These are phyloP conservation scores for Eupithecia tripunctaria DNA, from an alignment of 2,888 invertebrate species.

Conservation along the genomic window DNA sequence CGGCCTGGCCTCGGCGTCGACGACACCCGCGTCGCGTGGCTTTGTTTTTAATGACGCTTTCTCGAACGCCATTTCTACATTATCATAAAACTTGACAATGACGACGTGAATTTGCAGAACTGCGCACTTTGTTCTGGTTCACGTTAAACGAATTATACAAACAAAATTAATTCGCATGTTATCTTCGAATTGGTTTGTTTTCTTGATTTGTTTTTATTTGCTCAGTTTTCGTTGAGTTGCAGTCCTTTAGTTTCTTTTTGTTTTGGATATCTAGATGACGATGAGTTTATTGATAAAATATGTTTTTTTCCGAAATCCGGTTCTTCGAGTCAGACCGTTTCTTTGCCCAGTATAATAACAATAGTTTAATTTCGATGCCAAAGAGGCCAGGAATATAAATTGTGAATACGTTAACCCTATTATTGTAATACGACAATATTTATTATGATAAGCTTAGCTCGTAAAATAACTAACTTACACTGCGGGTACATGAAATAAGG, in stretches of 20 bases:
- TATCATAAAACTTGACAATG: constrained; percentile 52
- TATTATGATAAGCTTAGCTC: not conserved
- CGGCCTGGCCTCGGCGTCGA: constrained; percentile 35
- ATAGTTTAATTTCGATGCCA: not conserved
- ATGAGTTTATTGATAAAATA: not conserved
- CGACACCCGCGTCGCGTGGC: constrained; percentile 59
- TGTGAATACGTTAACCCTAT: not conserved
- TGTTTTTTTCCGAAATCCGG: not conserved
- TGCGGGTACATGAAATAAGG: constrained; percentile 39
- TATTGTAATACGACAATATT: not conserved
- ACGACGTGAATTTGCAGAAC: constrained; percentile 41
- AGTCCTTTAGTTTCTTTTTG: too few relatives aligned
- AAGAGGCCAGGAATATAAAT: not conserved
- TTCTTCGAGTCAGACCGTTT: not conserved
- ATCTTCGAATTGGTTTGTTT: constrained; percentile 39
- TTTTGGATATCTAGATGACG: not conserved
- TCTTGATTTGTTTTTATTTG: constrained; percentile 31
- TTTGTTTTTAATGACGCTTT: constrained; percentile 58
- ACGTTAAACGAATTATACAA: constrained; percentile 40
- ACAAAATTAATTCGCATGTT: constrained; percentile 28
- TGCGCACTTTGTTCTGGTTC: constrained; percentile 38
- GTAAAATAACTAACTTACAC: constrained; percentile 28
- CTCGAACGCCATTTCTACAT: constrained; percentile 50
- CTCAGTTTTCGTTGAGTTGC: constrained; percentile 20
- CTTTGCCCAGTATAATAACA: not conserved